Conservation (phyloP, 2,888 invertebrate genomes). For the Stenichneumon culpator region DNA sequence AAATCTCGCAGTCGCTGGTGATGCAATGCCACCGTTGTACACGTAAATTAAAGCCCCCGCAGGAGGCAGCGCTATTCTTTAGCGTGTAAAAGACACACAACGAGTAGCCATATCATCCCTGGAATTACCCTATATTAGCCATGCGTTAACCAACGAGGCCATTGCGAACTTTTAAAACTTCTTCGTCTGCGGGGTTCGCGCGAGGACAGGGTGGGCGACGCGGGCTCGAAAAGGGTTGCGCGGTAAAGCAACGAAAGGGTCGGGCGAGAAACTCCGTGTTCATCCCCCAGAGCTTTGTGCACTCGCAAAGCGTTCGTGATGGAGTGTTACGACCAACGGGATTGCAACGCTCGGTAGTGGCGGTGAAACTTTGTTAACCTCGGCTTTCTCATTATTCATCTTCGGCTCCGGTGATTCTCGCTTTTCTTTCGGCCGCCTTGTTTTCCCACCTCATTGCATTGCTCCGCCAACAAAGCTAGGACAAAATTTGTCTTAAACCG, state of each 20-base stretch:
- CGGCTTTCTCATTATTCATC: slow-evolving; percentile 20
- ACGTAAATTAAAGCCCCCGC: not conserved
- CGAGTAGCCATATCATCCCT: not conserved
- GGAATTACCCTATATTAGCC: not conserved
- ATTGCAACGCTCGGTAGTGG: slow-evolving; percentile 30
- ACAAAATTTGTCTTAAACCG: not conserved
- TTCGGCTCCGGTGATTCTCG: not conserved
- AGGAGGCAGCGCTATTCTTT: not conserved
- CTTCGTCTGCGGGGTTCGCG: slow-evolving; percentile 41
- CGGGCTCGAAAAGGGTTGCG: slow-evolving; percentile 6
- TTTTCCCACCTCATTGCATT: not conserved
- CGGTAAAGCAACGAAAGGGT: slow-evolving; percentile 37
- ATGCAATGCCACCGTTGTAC: not conserved
- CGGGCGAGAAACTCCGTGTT: slow-evolving; percentile 42
- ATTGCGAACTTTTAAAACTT: slow-evolving; percentile 1
- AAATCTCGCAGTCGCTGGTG: not conserved
- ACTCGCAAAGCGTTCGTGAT: slow-evolving; percentile 39
- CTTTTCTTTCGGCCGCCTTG: not conserved
- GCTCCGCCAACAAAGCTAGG: not conserved
- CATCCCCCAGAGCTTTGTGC: slow-evolving; percentile 33
- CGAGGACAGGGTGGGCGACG: not conserved
- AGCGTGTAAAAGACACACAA: not conserved
- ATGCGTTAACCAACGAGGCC: not conserved
- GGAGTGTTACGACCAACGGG: slow-evolving; percentile 51
- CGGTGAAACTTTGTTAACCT: slow-evolving; percentile 22